Percentiles rank a stretch among this genome's conserved stretches.
Evolutionary conservation across 2,888 invertebrate genomes (phyloP).

Genomic region (Camptogramma bilineatum): DNA sequence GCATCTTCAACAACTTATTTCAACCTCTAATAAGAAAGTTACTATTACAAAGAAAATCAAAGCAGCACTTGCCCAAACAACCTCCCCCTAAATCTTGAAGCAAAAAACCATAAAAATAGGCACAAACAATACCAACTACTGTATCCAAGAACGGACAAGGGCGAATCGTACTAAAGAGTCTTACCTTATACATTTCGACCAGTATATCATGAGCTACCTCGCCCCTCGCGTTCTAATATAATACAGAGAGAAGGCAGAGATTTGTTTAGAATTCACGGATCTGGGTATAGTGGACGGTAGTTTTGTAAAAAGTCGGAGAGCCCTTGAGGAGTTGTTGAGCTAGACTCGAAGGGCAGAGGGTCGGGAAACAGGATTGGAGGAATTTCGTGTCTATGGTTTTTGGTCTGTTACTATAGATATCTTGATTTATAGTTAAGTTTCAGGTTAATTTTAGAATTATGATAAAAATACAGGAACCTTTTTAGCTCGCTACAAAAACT

Average conservation of each 20-base stretch:
- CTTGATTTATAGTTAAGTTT: background rate
- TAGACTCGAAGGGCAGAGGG: conserved; percentile 79
- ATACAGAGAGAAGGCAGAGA: conserved; percentile 12
- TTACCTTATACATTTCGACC: conserved; percentile 44
- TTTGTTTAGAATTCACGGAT: conserved; percentile 45
- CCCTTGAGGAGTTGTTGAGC: conserved; percentile 72
- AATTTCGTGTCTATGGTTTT: conserved; percentile 47
- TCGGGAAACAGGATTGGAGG: conserved; percentile 71
- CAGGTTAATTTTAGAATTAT: background rate
- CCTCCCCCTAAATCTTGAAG: conserved; percentile 3
- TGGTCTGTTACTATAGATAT: conserved; percentile 25
- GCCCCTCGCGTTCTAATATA: conserved; percentile 6
- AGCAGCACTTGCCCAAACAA: background rate
- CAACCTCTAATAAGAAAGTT: background rate
- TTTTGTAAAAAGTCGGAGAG: conserved; percentile 72
- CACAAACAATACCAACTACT: conserved; percentile 48
- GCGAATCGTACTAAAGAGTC: conserved; percentile 54
- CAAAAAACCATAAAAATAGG: conserved; percentile 32
- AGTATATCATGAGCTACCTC: conserved; percentile 36
- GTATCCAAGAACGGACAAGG: conserved; percentile 52
- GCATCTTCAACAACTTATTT: too few relatives aligned
- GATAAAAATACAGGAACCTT: too few relatives aligned
- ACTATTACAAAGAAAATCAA: background rate
- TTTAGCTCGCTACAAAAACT: too few relatives aligned
- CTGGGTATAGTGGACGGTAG: conserved; percentile 57